phyloP scores from a whole-genome alignment of 2,113 vertebrate species.

The Mobula birostris region DNA sequence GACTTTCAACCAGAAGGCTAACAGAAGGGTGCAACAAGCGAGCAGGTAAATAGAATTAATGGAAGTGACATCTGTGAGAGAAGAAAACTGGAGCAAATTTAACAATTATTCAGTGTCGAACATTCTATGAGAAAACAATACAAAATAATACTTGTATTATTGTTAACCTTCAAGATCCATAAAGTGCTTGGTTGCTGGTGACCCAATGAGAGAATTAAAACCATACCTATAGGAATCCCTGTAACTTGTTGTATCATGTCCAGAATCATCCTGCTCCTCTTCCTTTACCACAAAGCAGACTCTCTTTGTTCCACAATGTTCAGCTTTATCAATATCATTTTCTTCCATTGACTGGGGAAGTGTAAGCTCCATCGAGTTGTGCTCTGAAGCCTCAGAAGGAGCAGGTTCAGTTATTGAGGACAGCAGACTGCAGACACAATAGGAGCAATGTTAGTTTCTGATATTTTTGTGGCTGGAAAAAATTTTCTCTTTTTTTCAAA shows the following conservation, averaged over 20 bases:
- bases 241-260: constrained; percentile 97
- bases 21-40: neutral
- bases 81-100: neutral
- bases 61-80: neutral
- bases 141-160: neutral
- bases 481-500: neutral
- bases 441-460: neutral
- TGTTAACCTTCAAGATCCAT: too few species aligned
- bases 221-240: constrained; percentile 93
- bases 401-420: constrained; percentile 93
- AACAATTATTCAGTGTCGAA: neutral
- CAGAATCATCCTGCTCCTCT: constrained; percentile 96
- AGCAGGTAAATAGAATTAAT: neutral
- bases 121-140: neutral
- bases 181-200: neutral
- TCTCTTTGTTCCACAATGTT: constrained; percentile 79
- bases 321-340: constrained; percentile 72
- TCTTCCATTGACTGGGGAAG: constrained; percentile 69
- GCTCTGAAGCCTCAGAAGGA: constrained; percentile 61
- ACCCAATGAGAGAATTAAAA: neutral
- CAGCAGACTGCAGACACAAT: constrained; percentile 63
- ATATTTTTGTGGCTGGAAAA: neutral
- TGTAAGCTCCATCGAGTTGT: constrained; percentile 58
- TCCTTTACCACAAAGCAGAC: constrained; percentile 96
- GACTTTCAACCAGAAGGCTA: neutral